Evolutionary conservation across 2,113 vertebrate genomes (phyloP), one percentile per base, ranked within the genome.

Genomic region (Orthonyx spaldingii): DNA sequence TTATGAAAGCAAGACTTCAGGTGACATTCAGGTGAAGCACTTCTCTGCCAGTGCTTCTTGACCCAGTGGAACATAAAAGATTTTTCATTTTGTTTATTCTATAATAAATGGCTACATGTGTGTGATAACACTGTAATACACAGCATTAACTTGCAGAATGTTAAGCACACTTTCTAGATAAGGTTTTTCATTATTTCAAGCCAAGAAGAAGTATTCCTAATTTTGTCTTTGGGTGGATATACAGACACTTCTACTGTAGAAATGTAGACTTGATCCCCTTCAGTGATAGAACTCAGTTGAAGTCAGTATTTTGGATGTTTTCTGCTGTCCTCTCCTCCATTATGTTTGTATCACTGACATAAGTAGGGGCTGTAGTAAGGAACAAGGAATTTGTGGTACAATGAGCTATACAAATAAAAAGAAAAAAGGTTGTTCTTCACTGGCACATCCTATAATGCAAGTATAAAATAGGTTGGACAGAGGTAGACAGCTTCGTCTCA

Each of bases 41-140:
- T 53, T 82, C 39, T 87, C 93, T 95, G 52, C 16, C 32, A 46
- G 33, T 70, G 20, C 26, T 74, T 87, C 93, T 84, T 82, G 77
- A 92, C 53, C 50, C 33, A 59, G 23, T 47, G 33, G 84, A 94
- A 76, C 15, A 53, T 19, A 50, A 32, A 56, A 56, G 46, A 41
- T 69, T 84, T 90, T 93, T 77, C 3, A 18, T 84, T 92, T 81
- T 82, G 21, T 85, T 87, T 94, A 52, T 89, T 91, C 59, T 93
- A 3, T 74, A 87, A 65, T 50, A 69, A 84, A 86, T 84, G 65
- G 44, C 55, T 92, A 21, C 9, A 12, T 66, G 21, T 69, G 37
- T 82, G 44, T 87, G 71, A 68, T 89, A 92, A 68, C 57, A 78
- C 33, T 76, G 26, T 72, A 82, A 83, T 33, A 74, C 87, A 76